A percentile compares a stretch with the other conserved stretches of the same genome.
Evolutionary conservation across 2,797 vertebrate genomes (phyloP).

Genomic region (Microctenopoma lineatum): DNA sequence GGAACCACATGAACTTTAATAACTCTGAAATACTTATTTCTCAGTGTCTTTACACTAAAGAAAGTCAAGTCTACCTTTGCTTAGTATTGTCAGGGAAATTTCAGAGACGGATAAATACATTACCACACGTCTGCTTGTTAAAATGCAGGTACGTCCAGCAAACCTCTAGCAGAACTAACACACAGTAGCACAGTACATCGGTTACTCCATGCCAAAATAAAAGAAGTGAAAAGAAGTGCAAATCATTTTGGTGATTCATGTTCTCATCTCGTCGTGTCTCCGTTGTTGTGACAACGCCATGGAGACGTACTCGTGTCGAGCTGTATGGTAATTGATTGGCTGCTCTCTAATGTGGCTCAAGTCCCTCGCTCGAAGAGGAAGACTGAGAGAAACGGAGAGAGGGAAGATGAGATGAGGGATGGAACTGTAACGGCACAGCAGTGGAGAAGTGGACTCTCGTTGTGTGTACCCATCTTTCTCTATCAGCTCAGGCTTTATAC

Average conservation of each 20-base stretch:
- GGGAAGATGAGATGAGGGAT: background rate
- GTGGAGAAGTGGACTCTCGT: slow-evolving; percentile 32
- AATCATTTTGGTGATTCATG: background rate
- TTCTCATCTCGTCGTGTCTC: slow-evolving; percentile 11
- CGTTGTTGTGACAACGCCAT: slow-evolving; percentile 38
- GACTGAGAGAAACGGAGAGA: background rate
- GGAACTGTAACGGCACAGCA: slow-evolving; percentile 7
- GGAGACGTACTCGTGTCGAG: slow-evolving; percentile 10
- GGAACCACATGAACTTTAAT: no score
- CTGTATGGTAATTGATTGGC: slow-evolving; percentile 15
- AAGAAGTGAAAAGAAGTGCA: no score
- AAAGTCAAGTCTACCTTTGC: no score
- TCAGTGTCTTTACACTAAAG: no score
- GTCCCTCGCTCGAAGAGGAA: slow-evolving; percentile 11
- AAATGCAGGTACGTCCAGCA: no score
- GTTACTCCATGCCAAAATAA: no score
- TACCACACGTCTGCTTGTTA: no score
- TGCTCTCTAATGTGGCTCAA: slow-evolving; percentile 20
- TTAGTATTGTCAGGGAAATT: no score
- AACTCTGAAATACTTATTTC: no score
- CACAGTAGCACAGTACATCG: no score
- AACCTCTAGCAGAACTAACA: no score
- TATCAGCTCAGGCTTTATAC: slow-evolving; percentile 42
- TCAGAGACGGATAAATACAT: no score
- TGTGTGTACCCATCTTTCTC: slow-evolving; percentile 33